phyloP scores from a whole-genome alignment of 2,797 vertebrate species.

The Cichlasoma orientale region DNA sequence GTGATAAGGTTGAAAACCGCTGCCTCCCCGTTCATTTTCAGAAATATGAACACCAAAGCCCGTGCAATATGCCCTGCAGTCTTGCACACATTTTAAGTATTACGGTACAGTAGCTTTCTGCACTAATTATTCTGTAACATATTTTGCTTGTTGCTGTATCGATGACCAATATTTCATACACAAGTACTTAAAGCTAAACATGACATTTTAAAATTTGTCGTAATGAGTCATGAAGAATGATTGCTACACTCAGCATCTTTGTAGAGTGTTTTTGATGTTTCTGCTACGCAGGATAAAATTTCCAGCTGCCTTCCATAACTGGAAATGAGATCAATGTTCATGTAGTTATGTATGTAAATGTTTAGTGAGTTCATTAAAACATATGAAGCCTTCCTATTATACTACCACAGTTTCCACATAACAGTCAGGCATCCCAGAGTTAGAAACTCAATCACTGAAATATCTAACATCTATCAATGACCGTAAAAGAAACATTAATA shows the following conservation, averaged over 20 bases:
- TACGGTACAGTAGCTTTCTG: neutral
- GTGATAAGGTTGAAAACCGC: neutral
- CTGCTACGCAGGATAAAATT: no score
- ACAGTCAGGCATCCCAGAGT: neutral
- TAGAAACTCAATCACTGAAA: neutral
- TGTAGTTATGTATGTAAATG: neutral
- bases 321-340: no score
- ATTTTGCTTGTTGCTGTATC: neutral
- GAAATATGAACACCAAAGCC: neutral
- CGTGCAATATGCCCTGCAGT: neutral
- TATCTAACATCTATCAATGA: neutral
- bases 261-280: no score
- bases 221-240: no score
- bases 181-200: no score
- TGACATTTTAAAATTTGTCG: no score
- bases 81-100: neutral
- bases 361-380: neutral
- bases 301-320: no score
- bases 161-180: neutral
- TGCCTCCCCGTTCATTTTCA: slow-evolving; percentile 10
- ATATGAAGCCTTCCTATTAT: neutral
- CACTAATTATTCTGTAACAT: neutral
- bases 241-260: neutral
- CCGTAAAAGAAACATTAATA: neutral
- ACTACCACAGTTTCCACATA: neutral